Conservation (phyloP, 2,113 vertebrate genomes). For the Bothrops jararaca region DNA sequence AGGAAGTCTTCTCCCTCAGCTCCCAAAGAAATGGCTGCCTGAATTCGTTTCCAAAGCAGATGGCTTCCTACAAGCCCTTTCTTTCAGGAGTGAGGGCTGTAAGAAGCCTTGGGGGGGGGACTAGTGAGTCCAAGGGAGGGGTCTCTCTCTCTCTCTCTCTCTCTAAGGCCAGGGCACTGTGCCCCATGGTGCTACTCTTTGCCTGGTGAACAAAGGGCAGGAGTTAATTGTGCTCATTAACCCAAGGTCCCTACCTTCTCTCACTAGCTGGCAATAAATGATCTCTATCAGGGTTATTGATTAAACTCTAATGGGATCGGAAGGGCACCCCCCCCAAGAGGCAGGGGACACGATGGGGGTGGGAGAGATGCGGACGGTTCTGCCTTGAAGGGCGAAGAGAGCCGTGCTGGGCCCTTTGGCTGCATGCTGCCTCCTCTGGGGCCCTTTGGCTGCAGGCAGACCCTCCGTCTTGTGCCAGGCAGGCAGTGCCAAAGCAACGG, state of each 20-base stretch:
- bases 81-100: not conserved
- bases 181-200: conserved; percentile 65
- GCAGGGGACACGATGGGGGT: not conserved
- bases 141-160: not conserved
- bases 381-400: not conserved
- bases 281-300: conserved; percentile 65
- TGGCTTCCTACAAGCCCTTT: not conserved
- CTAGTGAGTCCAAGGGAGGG: not conserved
- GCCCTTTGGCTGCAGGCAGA: not conserved
- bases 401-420: not conserved
- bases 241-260: conserved; percentile 60
- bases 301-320: conserved; percentile 55
- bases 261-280: conserved; percentile 34
- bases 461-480: not conserved
- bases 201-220: conserved; percentile 49
- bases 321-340: not conserved
- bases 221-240: conserved; percentile 64
- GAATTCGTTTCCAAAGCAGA: not conserved
- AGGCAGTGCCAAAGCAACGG: not conserved
- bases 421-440: not conserved
- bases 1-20: not conserved
- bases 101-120: not conserved
- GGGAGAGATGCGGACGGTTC: not conserved
- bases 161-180: not conserved
- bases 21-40: not conserved